Evolutionary conservation across 2,888 invertebrate species (phyloP), one percentile per base, ranked within the genome.

Genomic region (Odontothrips loti): DNA sequence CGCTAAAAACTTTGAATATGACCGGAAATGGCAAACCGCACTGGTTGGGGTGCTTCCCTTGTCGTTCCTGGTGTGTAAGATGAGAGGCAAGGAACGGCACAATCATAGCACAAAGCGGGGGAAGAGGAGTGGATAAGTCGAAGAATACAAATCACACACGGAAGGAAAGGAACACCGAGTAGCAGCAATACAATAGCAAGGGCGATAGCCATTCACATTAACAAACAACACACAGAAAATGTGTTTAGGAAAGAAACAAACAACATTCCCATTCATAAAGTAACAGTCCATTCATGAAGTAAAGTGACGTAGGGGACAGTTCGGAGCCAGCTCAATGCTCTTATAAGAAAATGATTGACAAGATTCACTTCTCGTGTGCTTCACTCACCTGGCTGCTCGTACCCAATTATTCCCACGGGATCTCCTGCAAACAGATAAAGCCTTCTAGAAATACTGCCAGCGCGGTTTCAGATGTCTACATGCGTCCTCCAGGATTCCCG

Each of bases 371-470:
- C 34, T 43, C 34, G 34, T 75, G 27, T 27, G 27, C 17, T 27
- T 75, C 23, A 75, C 58, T 58, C 23, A 75, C 68, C 68, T 27
- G 68, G 68, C 68, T 75, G 68, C 68, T 75, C 68, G 68, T 75
- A 75, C 3, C 34, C 34, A 43, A 75, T n/a, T 27, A 75, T 27
- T 75, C 68, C 68, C 68, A 75, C n/a, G 27, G 68, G 68, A 9
- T 75, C 23, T 10, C 68, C 68, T 75, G 68, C 8, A 75, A 75
- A 27, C 12, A 2, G 12, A 75, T 8, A 23, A 11, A 10, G 34
- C 6, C 2, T 6, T 43, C 3, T 43, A 43, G 34, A 43, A 43
- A 43, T 43, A 6, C 34, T 6, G 34, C 34, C 6, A 43, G 34
- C 6, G 34, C 6, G 34, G 34, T 6, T 43, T 43, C 34, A 43